A percentile compares a stretch with the other conserved stretches of the same genome.
phyloP scores from a whole-genome alignment of 1,140 invertebrate species.

The Zaprionus tsacasi region DNA sequence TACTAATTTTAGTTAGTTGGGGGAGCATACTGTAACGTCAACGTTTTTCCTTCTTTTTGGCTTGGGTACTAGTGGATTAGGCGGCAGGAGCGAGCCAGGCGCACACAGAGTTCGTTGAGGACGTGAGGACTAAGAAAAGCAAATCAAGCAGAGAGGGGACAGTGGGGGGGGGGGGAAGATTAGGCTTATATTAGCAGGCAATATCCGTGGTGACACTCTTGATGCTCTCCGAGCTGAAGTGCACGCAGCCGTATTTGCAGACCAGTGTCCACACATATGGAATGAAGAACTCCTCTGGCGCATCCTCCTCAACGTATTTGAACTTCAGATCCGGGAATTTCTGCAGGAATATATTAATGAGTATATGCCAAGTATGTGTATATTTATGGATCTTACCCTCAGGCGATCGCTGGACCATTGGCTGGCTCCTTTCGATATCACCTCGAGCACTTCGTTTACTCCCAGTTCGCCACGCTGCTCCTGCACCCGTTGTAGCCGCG shows the following conservation, averaged over 20 bases:
- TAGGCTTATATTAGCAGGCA: conserved; percentile 76
- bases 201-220: conserved; percentile 84
- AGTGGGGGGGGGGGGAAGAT: not conserved
- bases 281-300: conserved; percentile 99
- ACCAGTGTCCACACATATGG: conserved; percentile 99
- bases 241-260: conserved; percentile 90
- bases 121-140: conserved; percentile 32
- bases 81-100: conserved; percentile 23
- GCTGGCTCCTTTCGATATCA: conserved; percentile 93
- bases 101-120: conserved; percentile 5
- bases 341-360: conserved; percentile 84
- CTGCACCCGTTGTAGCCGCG: conserved; percentile 87
- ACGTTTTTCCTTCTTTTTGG: conserved; percentile 54
- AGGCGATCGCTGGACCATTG: conserved; percentile 96
- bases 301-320: conserved; percentile 99
- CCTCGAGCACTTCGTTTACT: conserved; percentile 92
- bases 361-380: not conserved
- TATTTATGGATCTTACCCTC: conserved; percentile 87
- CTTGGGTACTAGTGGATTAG: conserved; percentile 51
- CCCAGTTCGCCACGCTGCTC: conserved; percentile 90
- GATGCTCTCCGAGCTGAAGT: conserved; percentile 89
- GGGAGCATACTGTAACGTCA: conserved; percentile 41
- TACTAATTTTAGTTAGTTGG: conserved; percentile 50
- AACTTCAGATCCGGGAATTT: conserved; percentile 99
- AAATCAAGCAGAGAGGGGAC: conserved; percentile 26